Conservation (phyloP, 2,113 vertebrate species). For the Apteryx owenii region DNA sequence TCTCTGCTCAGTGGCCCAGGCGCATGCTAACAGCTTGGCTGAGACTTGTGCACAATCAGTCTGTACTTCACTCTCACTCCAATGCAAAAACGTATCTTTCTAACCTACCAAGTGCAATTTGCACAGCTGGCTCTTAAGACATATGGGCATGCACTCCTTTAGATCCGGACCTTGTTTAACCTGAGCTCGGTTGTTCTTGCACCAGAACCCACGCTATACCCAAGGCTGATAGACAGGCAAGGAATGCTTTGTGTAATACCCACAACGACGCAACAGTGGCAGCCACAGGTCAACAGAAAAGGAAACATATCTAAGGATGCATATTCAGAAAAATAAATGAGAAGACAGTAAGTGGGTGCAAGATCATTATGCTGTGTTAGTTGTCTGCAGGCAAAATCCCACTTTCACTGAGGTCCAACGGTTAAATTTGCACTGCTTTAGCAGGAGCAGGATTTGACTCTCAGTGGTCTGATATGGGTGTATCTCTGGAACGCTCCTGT, state of each 20-base stretch:
- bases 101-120: background rate
- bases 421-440: background rate
- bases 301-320: background rate
- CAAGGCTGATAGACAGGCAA: background rate
- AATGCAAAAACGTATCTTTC: background rate
- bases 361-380: background rate
- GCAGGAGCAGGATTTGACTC: background rate
- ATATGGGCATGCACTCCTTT: accelerated
- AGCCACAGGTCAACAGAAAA: background rate
- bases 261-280: accelerated
- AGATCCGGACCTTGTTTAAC: accelerated
- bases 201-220: accelerated
- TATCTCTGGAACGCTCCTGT: background rate
- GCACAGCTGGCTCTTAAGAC: background rate
- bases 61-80: accelerated
- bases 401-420: background rate
- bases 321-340: background rate
- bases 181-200: background rate
- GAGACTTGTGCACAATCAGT: accelerated
- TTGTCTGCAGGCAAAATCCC: background rate
- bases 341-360: background rate
- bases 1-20: background rate
- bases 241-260: accelerated
- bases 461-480: background rate
- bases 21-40: background rate